A percentile compares a stretch with the other conserved stretches of the same genome.
These are phyloP conservation scores for Lophius piscatorius DNA, from an alignment of 2,113 vertebrate species.

Conservation along the genomic window DNA sequence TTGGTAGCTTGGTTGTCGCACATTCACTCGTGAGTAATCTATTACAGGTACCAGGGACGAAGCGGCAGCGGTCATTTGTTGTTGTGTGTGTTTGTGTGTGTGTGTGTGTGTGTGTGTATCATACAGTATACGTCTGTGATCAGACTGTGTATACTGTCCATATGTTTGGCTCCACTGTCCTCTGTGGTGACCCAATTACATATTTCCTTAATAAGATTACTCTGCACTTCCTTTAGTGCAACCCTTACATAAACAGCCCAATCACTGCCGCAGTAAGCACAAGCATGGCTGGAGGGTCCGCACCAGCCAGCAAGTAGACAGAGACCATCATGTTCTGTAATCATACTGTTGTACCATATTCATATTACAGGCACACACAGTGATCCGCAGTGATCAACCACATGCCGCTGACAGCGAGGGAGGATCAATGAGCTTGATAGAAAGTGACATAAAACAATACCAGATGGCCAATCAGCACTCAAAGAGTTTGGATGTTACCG, in stretches of 20 bases:
- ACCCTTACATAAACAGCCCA: slow-evolving; percentile 61
- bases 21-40: too few species aligned
- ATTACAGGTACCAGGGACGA: too few species aligned
- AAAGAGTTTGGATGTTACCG: slow-evolving; percentile 53
- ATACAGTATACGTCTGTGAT: neutral
- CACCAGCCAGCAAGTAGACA: slow-evolving; percentile 45
- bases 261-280: slow-evolving; percentile 45
- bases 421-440: slow-evolving; percentile 68
- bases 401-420: slow-evolving; percentile 53
- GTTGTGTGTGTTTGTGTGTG: too few species aligned
- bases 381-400: slow-evolving; percentile 59
- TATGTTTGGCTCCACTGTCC: slow-evolving; percentile 22
- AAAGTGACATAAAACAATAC: slow-evolving; percentile 74
- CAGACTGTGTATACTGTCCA: neutral
- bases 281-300: slow-evolving; percentile 47
- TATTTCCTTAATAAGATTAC: slow-evolving; percentile 25
- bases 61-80: too few species aligned
- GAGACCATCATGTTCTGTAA: slow-evolving; percentile 53
- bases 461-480: slow-evolving; percentile 74
- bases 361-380: slow-evolving; percentile 64
- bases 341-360: slow-evolving; percentile 64
- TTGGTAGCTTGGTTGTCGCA: too few species aligned
- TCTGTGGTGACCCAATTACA: slow-evolving; percentile 56
- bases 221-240: slow-evolving; percentile 38
- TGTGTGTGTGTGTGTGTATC: neutral